Evolutionary conservation across 37 sponge, comb jelly and placozoan species (phyloP), one percentile per base, ranked within the genome.

Genomic region (Aplysina aerophoba): DNA sequence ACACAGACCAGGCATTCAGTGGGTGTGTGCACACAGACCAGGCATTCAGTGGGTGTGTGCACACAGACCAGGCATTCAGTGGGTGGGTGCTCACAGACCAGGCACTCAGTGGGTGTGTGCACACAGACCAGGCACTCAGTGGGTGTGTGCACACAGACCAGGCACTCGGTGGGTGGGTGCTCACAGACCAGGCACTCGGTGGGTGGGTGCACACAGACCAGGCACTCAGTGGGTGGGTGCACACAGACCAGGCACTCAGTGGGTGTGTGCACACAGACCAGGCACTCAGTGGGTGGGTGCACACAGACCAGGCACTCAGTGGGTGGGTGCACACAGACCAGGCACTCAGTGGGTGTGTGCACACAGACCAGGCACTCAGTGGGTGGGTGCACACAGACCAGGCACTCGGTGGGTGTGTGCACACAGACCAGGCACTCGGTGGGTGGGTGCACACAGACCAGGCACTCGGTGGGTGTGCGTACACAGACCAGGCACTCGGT

Each of bases 221-320:
- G n/a, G n/a, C n/a, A 44, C 8, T 44, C 50, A 44, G 50, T 44
- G 50, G 50, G 50, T 8, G 8, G 3, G 50, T 44, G 8, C 50
- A n/a, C n/a, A n/a, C n/a, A n/a, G n/a, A n/a, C n/a, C n/a, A n/a
- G n/a, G n/a, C n/a, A 44, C 8, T 44, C 50, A 44, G 8, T 30
- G 71, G 17, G 71, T 69, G 71, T 69, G 71, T 69, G 33, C 34
- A n/a, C n/a, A n/a, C n/a, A n/a, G n/a, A n/a, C n/a, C n/a, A n/a
- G n/a, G n/a, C n/a, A 30, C 8, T 44, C 50, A 44, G 50, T 44
- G 50, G 50, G 50, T 8, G 50, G 3, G 50, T 44, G 50, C 50
- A n/a, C n/a, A n/a, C n/a, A n/a, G n/a, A n/a, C n/a, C n/a, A n/a
- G n/a, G n/a, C n/a, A 44, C 50, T 44, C 50, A 44, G 50, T 44